Evolutionary conservation across 2,797 vertebrate species (phyloP).

Genomic region (Taeniopygia guttata): DNA sequence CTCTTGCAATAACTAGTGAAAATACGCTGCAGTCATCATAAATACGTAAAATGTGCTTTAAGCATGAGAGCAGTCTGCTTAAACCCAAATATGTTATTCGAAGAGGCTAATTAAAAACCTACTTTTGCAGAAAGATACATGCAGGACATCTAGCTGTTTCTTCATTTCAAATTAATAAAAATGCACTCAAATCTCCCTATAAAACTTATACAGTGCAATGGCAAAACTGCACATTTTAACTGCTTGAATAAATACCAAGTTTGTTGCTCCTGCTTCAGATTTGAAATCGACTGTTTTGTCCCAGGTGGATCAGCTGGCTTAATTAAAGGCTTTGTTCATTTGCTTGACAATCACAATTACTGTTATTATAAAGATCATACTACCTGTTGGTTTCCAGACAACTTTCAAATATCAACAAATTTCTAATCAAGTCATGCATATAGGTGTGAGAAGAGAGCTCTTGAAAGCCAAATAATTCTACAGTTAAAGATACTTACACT

Average conservation of each 20-base stretch:
- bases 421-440: neutral
- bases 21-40: neutral
- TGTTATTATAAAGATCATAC: neutral
- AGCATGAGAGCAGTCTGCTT: neutral
- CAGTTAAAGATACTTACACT: neutral
- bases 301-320: neutral
- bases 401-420: neutral
- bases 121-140: neutral
- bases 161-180: neutral
- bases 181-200: neutral
- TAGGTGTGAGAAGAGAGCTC: neutral
- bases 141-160: neutral
- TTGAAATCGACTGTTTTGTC: neutral
- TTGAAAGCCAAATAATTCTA: conserved; percentile 6
- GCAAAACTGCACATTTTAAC: neutral
- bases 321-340: neutral
- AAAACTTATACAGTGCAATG: neutral
- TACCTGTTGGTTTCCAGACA: neutral
- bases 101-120: neutral
- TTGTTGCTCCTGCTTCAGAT: neutral
- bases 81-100: neutral
- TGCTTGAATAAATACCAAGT: neutral
- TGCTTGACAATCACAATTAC: neutral
- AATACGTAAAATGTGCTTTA: neutral
- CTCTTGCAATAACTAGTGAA: neutral